Evolutionary conservation across 2,888 invertebrate species (phyloP), one percentile per base, ranked within the genome.

Genomic region (Clostera curtula): DNA sequence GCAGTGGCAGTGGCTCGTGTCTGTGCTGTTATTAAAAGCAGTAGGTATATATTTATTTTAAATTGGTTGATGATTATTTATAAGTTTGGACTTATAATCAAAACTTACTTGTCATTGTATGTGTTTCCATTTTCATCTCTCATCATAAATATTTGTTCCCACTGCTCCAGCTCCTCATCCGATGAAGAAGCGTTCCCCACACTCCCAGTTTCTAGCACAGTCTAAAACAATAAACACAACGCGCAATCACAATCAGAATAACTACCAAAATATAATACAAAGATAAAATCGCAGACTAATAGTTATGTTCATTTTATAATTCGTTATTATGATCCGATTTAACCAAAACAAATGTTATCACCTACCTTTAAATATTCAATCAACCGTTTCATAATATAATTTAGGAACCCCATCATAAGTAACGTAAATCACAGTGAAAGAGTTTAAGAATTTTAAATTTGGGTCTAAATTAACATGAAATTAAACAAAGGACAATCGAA

Each of bases 111-210:
- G 61, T 86, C 86, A 63, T 85, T 72, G 40, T 85, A 86, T 51
- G 87, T 86, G 55, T 88, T 87, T 58, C 89, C 89, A 41, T 86
- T 85, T 51, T 90, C 89, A 57, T 85, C 87, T 60, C 89, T 86
- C 74, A 90, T 85, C 87, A 90, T 89, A 83, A 89, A 91, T 57
- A 90, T 89, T 66, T 92, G 90, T 61, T 90, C 90, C 90, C 91
- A 92, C 69, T 91, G 85, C 59, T 92, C 91, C 62, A 88, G 80
- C 56, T 92, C 91, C 60, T 91, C 90, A 68, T 90, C 89, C 61
- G 85, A 86, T 46, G 83, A 85, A 27, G 85, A 80, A 38, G 87
- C 85, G 65, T 86, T 86, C 63, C 89, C 88, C 64, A 87, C 80
- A 65, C 86, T 85, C 61, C 85, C 86, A 50, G 87, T 85, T 71